phyloP scores from a whole-genome alignment of 2,888 invertebrate species.

The Ecdyonurus torrentis region DNA sequence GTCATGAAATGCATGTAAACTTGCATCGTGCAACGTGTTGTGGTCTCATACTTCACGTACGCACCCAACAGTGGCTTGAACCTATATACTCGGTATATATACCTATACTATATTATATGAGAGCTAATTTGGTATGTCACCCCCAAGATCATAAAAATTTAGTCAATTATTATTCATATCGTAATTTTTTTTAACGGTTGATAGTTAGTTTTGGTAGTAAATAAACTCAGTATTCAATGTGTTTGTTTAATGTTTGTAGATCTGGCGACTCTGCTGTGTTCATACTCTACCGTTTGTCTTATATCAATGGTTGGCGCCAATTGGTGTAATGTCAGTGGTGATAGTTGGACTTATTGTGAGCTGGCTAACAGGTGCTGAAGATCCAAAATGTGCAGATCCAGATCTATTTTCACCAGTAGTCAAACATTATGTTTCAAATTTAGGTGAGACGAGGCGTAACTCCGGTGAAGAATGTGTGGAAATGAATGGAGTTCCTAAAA shows the following conservation, averaged over 20 bases:
- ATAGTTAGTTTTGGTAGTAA: not conserved
- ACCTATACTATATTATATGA: too few relatives aligned
- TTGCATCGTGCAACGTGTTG: too few relatives aligned
- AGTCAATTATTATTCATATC: not conserved
- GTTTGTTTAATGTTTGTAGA: constrained; percentile 12
- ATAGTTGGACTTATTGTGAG: constrained; percentile 49
- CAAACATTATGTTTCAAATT: not conserved
- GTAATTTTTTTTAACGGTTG: not conserved
- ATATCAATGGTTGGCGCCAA: constrained; percentile 68
- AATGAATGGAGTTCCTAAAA: not conserved
- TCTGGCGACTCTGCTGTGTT: constrained; percentile 36
- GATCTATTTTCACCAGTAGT: constrained; percentile 41
- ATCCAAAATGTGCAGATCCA: constrained; percentile 34
- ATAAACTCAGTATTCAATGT: constrained; percentile 8
- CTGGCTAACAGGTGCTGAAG: constrained; percentile 34
- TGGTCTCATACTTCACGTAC: too few relatives aligned
- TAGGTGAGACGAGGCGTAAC: not conserved
- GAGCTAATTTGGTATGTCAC: too few relatives aligned
- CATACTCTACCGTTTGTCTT: constrained; percentile 50
- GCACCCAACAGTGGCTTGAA: too few relatives aligned
- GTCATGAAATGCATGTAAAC: too few relatives aligned
- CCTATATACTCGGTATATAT: too few relatives aligned
- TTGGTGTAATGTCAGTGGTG: constrained; percentile 48
- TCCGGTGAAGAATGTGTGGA: not conserved
- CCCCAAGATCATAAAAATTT: too few relatives aligned